Evolutionary conservation across 1,140 invertebrate species (phyloP), one percentile per base, ranked within the genome.

Genomic region (Prorops nasuta): DNA sequence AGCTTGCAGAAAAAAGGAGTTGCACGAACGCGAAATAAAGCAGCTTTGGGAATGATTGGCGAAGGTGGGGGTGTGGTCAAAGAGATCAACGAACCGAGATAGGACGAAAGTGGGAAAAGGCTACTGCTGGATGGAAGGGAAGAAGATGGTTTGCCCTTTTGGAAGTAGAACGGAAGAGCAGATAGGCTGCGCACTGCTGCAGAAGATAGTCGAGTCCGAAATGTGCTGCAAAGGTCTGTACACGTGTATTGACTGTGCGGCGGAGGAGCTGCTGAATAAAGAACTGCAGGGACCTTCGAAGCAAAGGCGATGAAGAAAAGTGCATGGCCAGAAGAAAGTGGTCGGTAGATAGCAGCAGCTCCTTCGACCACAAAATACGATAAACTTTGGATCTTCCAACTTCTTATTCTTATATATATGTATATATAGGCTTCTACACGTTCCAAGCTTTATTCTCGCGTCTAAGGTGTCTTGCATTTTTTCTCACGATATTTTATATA

Each of bases 321-420:
- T 54, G 61, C 57, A 53, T 50, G 50, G 56, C 44, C n/a, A n/a
- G n/a, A 44, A 44, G 51, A 67, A 66, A 71, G 67, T 74, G 71
- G 66, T 66, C 56, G 55, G 62, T 66, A 49, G 50, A 67, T 67
- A 71, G n/a, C n/a, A n/a, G 58, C 66, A 58, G 65, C 56, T 67
- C 60, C 58, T 54, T 68, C 64, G 64, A 62, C 63, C 69, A 55
- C 72, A 72, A 72, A 72, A 67, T 74, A n/a, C 70, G 69, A 74
- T 72, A 69, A 74, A 71, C 62, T 72, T 74, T 60, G 56, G 59
- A 65, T 58, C 37, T 34, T 18, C 18, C n/a, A n/a, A n/a, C n/a
- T n/a, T n/a, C n/a, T n/a, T n/a, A n/a, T n/a, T n/a, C n/a, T n/a
- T n/a, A n/a, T n/a, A n/a, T n/a, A n/a, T n/a, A n/a, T n/a, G n/a